Evolutionary conservation across 2,797 vertebrate genomes (phyloP).

Genomic region (Holocentrus rufus): DNA sequence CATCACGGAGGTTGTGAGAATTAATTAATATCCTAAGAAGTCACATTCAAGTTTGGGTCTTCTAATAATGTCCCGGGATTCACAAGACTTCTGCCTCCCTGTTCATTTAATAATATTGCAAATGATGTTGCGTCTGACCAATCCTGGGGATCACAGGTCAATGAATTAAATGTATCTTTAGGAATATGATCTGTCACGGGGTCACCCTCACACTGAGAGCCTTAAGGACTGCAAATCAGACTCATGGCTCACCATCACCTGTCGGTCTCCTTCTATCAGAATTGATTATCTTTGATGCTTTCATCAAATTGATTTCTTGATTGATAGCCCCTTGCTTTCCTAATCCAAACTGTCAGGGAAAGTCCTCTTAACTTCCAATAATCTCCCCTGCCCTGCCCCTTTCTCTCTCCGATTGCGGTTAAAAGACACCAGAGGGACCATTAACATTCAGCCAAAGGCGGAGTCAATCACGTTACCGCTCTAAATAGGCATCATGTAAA

Average conservation of each 20-base stretch:
- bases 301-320: constrained; percentile 55
- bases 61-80: constrained; percentile 20
- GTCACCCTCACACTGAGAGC: constrained; percentile 13
- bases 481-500: constrained; percentile 54
- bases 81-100: too few species aligned
- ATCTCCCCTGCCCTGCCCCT: constrained; percentile 24
- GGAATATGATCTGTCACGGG: constrained; percentile 37
- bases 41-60: neutral
- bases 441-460: constrained; percentile 67
- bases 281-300: constrained; percentile 56
- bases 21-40: constrained; percentile 12
- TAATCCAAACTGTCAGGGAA: constrained; percentile 53
- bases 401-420: constrained; percentile 30
- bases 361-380: constrained; percentile 39
- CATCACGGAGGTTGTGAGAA: neutral
- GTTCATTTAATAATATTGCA: constrained; percentile 2
- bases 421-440: constrained; percentile 57
- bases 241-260: constrained; percentile 34
- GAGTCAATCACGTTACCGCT: constrained; percentile 64
- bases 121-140: constrained; percentile 11
- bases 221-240: constrained; percentile 21
- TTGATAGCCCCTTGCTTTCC: constrained; percentile 52
- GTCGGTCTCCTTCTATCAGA: constrained; percentile 30
- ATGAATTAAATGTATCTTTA: constrained; percentile 62
- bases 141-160: constrained; percentile 9